Base-by-base conservation (phyloP, 2,888 invertebrate species). In the Lasioglossum figueresi region DNA sequence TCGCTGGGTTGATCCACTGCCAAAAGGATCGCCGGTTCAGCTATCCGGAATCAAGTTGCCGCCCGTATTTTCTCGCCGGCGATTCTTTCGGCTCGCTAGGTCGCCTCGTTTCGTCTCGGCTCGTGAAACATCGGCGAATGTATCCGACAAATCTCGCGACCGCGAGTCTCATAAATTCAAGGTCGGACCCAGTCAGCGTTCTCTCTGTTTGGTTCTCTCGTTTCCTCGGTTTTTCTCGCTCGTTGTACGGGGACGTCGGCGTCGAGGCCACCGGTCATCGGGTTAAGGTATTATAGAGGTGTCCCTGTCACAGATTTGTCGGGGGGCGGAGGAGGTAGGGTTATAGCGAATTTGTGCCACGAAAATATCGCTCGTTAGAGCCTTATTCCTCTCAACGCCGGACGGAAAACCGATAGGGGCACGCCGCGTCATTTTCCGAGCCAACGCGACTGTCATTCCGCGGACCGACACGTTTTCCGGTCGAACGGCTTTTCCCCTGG, bases 31-130 rank as follows among this genome's bases (percentile, higher is more conserved):
- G 66, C 72, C 74, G 66, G 66, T 73, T 80, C 78, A 56, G 80
- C 82, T 72, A 80, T 87, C 75, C 81, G 75, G 80, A 85, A 88
- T 88, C 89, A 91, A 91, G 84, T 91, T 90, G 88, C 83, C 88
- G 85, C 84, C 89, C 89, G 88, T 90, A 89, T 88, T 91, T 91
- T 88, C 88, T 85, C 86, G 84, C 88, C 86, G 86, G 84, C 86
- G 88, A 91, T 92, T 91, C 91, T 91, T 91, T 89, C 92, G 87
- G 88, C 86, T 90, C 88, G 90, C 87, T 89, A 88, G 89, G 83
- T 79, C 56, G 80, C 72, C 83, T 75, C 78, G 71, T 79, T 84
- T 31, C 82, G 66, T 56, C 16, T 14, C 80, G 84, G 78, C 71
- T 76, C 72, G 72, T 82, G 79, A 83, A 89, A 82, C 84, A 89